These are phyloP conservation scores for Temnothorax nylanderi DNA, from an alignment of 1,140 invertebrate species.

Conservation along the genomic window DNA sequence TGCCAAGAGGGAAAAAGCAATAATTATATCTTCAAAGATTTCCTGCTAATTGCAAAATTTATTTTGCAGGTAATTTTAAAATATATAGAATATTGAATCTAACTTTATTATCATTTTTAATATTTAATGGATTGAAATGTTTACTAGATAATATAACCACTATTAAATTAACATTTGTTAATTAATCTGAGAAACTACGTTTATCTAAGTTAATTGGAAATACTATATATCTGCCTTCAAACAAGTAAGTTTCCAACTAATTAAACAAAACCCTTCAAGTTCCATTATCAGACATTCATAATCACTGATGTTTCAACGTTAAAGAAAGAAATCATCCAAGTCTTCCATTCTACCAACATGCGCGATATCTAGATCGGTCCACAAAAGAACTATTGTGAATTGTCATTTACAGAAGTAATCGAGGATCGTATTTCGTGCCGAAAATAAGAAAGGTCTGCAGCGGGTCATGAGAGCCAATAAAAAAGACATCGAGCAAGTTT, in stretches of 20 bases:
- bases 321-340: not conserved
- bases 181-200: not conserved
- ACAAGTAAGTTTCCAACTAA: not conserved
- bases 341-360: not conserved
- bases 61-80: not conserved
- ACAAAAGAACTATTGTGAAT: not conserved
- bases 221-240: not conserved
- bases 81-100: not conserved
- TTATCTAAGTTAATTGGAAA: not conserved
- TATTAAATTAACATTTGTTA: conserved; percentile 16
- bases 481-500: conserved; percentile 20
- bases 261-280: not conserved
- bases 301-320: not conserved
- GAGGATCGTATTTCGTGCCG: not conserved
- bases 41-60: not conserved
- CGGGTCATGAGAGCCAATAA: conserved; percentile 13
- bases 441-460: conserved; percentile 6
- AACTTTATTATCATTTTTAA: not conserved
- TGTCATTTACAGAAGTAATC: not conserved
- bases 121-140: no score
- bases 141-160: no score
- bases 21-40: not conserved
- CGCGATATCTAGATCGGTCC: not conserved
- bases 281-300: not conserved
- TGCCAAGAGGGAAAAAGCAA: not conserved